phyloP scores from a whole-genome alignment of 2,113 vertebrate species.

The Nothocercus nigrocapillus region DNA sequence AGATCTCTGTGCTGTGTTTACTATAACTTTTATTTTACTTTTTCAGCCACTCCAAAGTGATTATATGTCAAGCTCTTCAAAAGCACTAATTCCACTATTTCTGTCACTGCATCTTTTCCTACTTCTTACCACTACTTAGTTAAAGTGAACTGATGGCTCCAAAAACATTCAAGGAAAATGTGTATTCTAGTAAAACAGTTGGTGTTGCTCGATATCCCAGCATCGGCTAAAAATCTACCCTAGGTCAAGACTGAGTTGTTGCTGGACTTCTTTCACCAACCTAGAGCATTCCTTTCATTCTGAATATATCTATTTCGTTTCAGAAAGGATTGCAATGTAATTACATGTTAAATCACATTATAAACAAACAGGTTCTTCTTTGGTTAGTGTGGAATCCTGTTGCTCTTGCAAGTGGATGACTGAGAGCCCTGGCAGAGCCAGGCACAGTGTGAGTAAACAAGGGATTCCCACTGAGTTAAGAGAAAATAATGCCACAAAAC shows the following conservation, averaged over 20 bases:
- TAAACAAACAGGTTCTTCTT: background rate
- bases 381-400: background rate
- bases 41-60: constrained; percentile 32
- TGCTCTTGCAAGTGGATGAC: background rate
- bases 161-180: background rate
- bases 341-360: background rate
- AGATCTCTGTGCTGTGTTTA: constrained; percentile 39
- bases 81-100: constrained; percentile 54
- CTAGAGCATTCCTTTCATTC: background rate
- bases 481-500: background rate
- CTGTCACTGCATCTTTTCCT: constrained; percentile 13
- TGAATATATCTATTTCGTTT: background rate
- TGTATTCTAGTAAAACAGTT: background rate
- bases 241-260: background rate
- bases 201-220: background rate
- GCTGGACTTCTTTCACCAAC: background rate
- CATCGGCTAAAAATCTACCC: background rate
- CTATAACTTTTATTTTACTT: background rate
- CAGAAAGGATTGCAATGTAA: background rate
- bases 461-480: background rate
- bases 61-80: constrained; percentile 39
- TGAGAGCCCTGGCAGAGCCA: background rate
- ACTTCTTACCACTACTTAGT: background rate
- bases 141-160: constrained; percentile 17
- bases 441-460: background rate